Evolutionary conservation across 2,888 invertebrate genomes (phyloP).

Genomic region (Ashinkailepas kermadecensis): DNA sequence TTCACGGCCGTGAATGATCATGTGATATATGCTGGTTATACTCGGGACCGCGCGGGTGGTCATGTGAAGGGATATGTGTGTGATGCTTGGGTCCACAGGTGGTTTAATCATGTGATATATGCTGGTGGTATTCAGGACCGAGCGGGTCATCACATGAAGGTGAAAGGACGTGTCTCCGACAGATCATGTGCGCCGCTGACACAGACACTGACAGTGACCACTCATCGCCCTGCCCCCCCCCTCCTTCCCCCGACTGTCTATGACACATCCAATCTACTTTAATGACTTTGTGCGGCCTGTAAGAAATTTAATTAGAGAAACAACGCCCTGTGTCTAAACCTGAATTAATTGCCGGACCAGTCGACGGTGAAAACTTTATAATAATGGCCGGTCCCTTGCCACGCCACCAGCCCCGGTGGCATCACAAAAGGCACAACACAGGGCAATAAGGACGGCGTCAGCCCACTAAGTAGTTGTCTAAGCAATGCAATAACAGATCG

Average conservation of each 20-base stretch:
- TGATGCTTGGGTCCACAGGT: too few relatives aligned
- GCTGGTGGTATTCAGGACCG: too few relatives aligned
- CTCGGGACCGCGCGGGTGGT: too few relatives aligned
- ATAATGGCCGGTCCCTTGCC: background rate
- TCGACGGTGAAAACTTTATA: background rate
- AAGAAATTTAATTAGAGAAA: constrained; percentile 24
- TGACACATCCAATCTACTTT: constrained; percentile 21
- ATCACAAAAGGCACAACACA: background rate
- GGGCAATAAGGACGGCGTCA: background rate
- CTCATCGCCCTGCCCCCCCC: background rate
- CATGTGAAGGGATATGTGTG: too few relatives aligned
- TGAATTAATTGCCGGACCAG: background rate
- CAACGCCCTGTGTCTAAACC: constrained; percentile 14
- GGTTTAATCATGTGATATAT: too few relatives aligned
- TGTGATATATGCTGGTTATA: too few relatives aligned
- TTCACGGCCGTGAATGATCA: too few relatives aligned
- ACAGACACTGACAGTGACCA: background rate
- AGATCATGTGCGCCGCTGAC: too few relatives aligned
- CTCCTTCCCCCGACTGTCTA: background rate
- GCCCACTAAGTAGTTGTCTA: background rate
- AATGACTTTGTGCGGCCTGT: constrained; percentile 16
- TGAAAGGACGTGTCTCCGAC: too few relatives aligned
- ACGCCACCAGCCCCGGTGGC: too few relatives aligned
- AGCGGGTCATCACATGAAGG: too few relatives aligned
- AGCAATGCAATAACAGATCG: background rate